Percentiles rank a stretch among this genome's conserved stretches.
Evolutionary conservation across 2,888 invertebrate species (phyloP).

Genomic region (Latrodectus hesperus): DNA sequence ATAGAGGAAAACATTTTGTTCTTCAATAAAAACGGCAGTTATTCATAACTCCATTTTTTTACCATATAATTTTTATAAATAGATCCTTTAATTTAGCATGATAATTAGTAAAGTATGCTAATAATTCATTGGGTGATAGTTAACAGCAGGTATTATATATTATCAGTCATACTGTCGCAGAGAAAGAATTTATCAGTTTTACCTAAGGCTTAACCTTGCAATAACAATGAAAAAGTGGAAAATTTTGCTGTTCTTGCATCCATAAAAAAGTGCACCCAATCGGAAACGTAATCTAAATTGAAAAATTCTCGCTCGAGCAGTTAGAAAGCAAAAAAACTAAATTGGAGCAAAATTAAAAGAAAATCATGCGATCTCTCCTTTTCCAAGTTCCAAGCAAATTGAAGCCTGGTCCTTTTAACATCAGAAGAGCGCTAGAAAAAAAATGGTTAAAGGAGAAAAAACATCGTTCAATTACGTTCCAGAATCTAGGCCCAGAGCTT

Average conservation of each 20-base stretch:
- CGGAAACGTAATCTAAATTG: constrained; percentile 52
- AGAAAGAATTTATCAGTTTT: background rate
- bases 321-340: constrained; percentile 18
- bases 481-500: constrained; percentile 43
- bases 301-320: constrained; percentile 42
- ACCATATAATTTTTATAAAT: too few relatives aligned
- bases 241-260: constrained; percentile 19
- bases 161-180: too few relatives aligned
- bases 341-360: constrained; percentile 53
- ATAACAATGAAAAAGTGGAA: background rate
- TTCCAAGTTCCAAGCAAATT: constrained; percentile 39
- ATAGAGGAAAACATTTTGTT: too few relatives aligned
- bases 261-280: constrained; percentile 39
- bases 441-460: constrained; percentile 26
- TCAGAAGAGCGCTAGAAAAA: background rate
- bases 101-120: too few relatives aligned
- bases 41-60: too few relatives aligned
- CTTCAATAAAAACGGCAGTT: too few relatives aligned
- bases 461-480: constrained; percentile 53
- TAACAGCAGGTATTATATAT: too few relatives aligned
- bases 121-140: too few relatives aligned
- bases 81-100: too few relatives aligned
- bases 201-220: background rate
- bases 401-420: constrained; percentile 26
- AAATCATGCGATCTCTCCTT: constrained; percentile 45